Conservation (phyloP, 2,797 vertebrate species). For the Enteromius treurensis region DNA sequence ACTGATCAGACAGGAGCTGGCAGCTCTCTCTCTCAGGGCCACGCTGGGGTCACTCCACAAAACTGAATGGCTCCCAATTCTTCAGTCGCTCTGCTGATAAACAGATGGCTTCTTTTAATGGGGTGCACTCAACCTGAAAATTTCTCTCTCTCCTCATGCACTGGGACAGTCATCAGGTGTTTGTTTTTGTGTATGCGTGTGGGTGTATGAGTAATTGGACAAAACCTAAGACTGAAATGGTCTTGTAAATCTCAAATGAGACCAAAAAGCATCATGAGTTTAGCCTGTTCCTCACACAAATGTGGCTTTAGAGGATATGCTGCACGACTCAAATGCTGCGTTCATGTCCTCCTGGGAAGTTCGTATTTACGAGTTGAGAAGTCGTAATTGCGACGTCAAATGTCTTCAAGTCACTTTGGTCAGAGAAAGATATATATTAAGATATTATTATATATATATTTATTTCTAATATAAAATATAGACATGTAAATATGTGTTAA, state of each 20-base stretch:
- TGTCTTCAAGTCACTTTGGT: neutral
- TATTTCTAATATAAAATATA: too few species aligned
- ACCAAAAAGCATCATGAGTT: neutral
- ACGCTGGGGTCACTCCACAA: conserved; percentile 55
- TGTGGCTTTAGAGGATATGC: neutral
- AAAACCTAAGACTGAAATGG: conserved; percentile 36
- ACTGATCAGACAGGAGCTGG: conserved; percentile 56
- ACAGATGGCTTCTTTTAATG: conserved; percentile 71
- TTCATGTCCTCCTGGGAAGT: neutral
- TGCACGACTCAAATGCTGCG: neutral
- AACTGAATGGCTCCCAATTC: conserved; percentile 55
- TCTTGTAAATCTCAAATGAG: neutral
- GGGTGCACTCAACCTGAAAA: conserved; percentile 69
- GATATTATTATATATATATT: too few species aligned
- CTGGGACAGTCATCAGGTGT: conserved; percentile 59
- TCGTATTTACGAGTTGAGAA: neutral
- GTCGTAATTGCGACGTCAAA: neutral
- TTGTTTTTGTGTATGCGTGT: conserved; percentile 30
- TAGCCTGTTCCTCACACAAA: neutral
- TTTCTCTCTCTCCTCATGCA: conserved; percentile 48
- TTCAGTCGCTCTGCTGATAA: conserved; percentile 59
- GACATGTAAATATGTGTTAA: too few species aligned
- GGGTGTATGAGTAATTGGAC: conserved; percentile 31
- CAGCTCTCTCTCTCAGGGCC: conserved; percentile 57
- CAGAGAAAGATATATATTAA: neutral